Evolutionary conservation across 1,140 invertebrate species (phyloP).

Genomic region (Ips nitidus): DNA sequence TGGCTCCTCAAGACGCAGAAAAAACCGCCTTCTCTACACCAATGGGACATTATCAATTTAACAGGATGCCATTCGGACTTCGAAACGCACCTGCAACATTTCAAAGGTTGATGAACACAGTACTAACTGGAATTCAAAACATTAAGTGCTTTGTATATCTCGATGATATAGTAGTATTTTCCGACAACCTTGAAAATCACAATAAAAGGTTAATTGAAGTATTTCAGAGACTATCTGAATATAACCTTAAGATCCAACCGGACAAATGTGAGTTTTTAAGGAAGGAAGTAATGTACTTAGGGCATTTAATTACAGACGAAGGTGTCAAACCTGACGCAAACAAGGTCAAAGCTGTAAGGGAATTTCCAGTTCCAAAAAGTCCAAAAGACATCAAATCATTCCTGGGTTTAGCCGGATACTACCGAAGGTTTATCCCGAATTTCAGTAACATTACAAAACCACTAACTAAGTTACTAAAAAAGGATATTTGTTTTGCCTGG

Average conservation of each 20-base stretch:
- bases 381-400: conserved; percentile 46
- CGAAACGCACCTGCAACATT: conserved; percentile 53
- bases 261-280: conserved; percentile 52
- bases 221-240: conserved; percentile 42
- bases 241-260: conserved; percentile 52
- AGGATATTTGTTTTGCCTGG: neutral
- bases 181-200: conserved; percentile 21
- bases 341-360: conserved; percentile 47
- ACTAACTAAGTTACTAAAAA: conserved; percentile 8
- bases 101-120: conserved; percentile 52
- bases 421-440: conserved; percentile 32
- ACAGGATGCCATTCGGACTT: conserved; percentile 49
- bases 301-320: conserved; percentile 48
- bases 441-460: conserved; percentile 46
- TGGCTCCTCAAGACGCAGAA: conserved; percentile 39
- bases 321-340: conserved; percentile 50
- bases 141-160: conserved; percentile 44
- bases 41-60: conserved; percentile 51
- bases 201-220: conserved; percentile 42
- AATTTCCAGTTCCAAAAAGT: conserved; percentile 42
- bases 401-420: conserved; percentile 41
- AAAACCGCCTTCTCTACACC: conserved; percentile 48
- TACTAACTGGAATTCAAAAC: conserved; percentile 48
- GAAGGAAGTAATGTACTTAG: conserved; percentile 50
- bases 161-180: conserved; percentile 42